Percentiles rank a stretch among this genome's conserved stretches.
Evolutionary conservation across 2,113 vertebrate genomes (phyloP).

Genomic region (Corythornis vintsioides): DNA sequence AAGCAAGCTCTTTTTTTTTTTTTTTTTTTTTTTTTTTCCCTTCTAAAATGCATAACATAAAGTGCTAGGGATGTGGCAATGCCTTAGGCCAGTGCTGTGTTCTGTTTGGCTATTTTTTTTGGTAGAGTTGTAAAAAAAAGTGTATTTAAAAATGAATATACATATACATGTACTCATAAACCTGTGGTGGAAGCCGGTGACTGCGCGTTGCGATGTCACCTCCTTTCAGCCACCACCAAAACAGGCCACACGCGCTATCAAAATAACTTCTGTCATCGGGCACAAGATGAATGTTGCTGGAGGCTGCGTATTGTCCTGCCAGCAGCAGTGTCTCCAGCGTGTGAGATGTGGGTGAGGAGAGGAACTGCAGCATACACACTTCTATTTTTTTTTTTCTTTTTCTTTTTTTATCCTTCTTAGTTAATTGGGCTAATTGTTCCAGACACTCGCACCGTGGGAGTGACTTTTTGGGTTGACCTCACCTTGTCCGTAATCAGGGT

Average conservation of each 20-base stretch:
- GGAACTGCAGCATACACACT: not conserved
- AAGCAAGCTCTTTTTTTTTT: constrained; percentile 73
- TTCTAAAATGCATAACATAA: constrained; percentile 82
- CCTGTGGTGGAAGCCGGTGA: not conserved
- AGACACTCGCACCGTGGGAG: rapidly evolving
- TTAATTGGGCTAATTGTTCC: not conserved
- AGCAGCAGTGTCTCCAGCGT: rapidly evolving
- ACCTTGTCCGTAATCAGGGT: not conserved
- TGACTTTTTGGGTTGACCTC: not conserved
- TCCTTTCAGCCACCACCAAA: not conserved
- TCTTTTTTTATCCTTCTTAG: not conserved
- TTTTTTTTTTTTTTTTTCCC: not conserved
- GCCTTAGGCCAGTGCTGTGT: constrained; percentile 77
- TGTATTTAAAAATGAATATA: not conserved
- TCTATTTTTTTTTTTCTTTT: too few species aligned
- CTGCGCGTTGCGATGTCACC: not conserved
- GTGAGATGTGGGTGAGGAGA: not conserved
- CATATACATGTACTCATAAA: not conserved
- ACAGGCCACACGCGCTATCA: rapidly evolving
- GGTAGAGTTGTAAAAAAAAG: not conserved
- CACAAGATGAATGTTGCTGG: rapidly evolving
- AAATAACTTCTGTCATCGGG: rapidly evolving
- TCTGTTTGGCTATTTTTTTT: constrained; percentile 77
- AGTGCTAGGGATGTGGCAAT: constrained; percentile 64
- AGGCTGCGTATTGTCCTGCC: not conserved